Evolutionary conservation across 2,888 invertebrate genomes (phyloP), one percentile per base, ranked within the genome.

Genomic region (Andrena marginata): DNA sequence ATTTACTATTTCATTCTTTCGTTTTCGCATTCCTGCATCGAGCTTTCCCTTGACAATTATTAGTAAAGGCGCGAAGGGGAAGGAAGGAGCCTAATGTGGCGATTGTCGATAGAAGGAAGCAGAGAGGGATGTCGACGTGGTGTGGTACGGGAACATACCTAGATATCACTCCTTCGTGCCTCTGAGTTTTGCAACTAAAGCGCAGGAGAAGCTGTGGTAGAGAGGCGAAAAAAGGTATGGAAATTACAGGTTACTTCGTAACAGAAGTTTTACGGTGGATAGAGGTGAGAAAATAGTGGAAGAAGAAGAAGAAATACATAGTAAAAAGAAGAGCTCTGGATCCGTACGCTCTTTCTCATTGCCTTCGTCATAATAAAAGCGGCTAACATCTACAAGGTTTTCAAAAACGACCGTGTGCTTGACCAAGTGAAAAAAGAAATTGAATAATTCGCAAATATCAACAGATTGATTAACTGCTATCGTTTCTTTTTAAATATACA

Each of bases 201-300:
- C 92, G 90, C 90, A 87, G 91, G 91, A 92, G 62, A 92, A 92
- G 93, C 93, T 82, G 87, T 89, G 90, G 87, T 87, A 69, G 20
- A 68, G 64, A 74, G 33, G 42, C n/a, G 51, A n/a, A 31, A 35
- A 16, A 54, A 13, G 20, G 31, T 48, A 8, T 7, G 51, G 29
- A 54, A 59, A n/a, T 23, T 6, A 42, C 51, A 8, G 23, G 26
- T 20, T 16, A 31, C 31, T 29, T 59, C 70, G 49, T 49, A 68
- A 75, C 67, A 42, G 73, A 65, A 70, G n/a, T 76, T 48, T 71
- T 77, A 84, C 69, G 71, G 29, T 64, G 42, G 49, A 35, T 23
- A 80, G 64, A 79, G 64, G 60, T 16, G 54, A 71, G 76, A 80
- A 70, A 78, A 54, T 62, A 64, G 65, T 65, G 74, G 82, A 89